phyloP scores from a whole-genome alignment of 2,113 vertebrate genomes.

The Podarcis muralis region DNA sequence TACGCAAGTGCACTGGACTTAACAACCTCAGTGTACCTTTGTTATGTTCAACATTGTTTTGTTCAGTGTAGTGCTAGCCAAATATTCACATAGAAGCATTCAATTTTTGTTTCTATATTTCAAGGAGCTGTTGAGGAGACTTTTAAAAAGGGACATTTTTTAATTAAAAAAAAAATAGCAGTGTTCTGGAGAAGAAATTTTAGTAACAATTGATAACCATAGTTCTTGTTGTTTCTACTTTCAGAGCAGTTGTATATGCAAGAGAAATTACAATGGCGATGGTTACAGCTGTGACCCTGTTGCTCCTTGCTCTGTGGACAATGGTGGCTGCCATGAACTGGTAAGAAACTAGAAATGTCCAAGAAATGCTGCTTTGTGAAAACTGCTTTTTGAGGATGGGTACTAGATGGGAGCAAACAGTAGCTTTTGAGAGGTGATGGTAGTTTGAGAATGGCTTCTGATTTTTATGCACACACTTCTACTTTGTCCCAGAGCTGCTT shows the following conservation, averaged over 20 bases:
- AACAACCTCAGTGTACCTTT: neutral
- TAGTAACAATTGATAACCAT: neutral
- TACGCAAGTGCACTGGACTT: neutral
- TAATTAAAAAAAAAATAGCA: neutral
- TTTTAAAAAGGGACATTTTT: neutral
- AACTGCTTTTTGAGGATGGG: neutral
- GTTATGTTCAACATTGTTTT: neutral
- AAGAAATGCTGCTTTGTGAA: neutral
- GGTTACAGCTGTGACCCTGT: conserved; percentile 83
- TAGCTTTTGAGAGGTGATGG: neutral
- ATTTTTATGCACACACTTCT: neutral
- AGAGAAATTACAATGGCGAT: conserved; percentile 85
- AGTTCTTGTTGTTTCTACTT: conserved; percentile 19
- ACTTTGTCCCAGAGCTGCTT: neutral
- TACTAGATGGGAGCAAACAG: neutral
- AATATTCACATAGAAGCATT: neutral
- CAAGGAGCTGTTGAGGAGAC: conserved; percentile 9
- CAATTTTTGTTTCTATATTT: neutral
- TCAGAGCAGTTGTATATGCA: conserved; percentile 90
- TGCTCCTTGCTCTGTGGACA: conserved; percentile 83
- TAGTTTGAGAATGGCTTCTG: neutral
- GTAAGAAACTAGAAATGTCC: conserved; percentile 70
- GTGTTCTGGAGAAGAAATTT: neutral
- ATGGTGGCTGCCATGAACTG: conserved; percentile 89
- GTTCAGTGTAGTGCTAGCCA: neutral